Evolutionary conservation across 2,797 vertebrate species (phyloP).

Genomic region (Clarias pachynema): DNA sequence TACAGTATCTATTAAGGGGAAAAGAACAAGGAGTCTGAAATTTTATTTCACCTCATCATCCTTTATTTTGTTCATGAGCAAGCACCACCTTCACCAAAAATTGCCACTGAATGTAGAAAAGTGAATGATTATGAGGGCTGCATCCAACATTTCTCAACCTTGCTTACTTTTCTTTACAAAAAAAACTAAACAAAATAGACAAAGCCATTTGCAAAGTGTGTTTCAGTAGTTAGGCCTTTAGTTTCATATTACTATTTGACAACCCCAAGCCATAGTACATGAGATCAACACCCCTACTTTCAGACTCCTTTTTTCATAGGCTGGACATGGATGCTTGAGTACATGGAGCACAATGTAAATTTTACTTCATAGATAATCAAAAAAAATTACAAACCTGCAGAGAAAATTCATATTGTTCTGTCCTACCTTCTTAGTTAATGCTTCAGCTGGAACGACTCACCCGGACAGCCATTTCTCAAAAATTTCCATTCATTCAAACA

Average conservation of each 20-base stretch:
- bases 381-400: background rate
- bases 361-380: background rate
- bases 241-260: slow-evolving; percentile 48
- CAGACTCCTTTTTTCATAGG: slow-evolving; percentile 1
- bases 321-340: background rate
- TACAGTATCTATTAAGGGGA: background rate
- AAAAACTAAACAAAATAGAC: slow-evolving; percentile 49
- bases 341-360: slow-evolving; percentile 1
- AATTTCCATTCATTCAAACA: slow-evolving; percentile 32
- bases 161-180: slow-evolving; percentile 66
- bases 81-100: slow-evolving; percentile 81
- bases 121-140: slow-evolving; percentile 79
- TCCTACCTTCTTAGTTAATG: slow-evolving; percentile 15
- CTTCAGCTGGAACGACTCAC: slow-evolving; percentile 29
- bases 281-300: slow-evolving; percentile 39
- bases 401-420: background rate
- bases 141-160: slow-evolving; percentile 68
- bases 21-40: slow-evolving; percentile 49
- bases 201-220: slow-evolving; percentile 60
- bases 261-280: slow-evolving; percentile 61
- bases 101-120: slow-evolving; percentile 76
- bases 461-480: slow-evolving; percentile 32
- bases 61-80: slow-evolving; percentile 84
- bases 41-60: slow-evolving; percentile 74
- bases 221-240: slow-evolving; percentile 68